Evolutionary conservation across 2,113 vertebrate genomes (phyloP), one percentile per base, ranked within the genome.

Genomic region (Aramus guarauna): DNA sequence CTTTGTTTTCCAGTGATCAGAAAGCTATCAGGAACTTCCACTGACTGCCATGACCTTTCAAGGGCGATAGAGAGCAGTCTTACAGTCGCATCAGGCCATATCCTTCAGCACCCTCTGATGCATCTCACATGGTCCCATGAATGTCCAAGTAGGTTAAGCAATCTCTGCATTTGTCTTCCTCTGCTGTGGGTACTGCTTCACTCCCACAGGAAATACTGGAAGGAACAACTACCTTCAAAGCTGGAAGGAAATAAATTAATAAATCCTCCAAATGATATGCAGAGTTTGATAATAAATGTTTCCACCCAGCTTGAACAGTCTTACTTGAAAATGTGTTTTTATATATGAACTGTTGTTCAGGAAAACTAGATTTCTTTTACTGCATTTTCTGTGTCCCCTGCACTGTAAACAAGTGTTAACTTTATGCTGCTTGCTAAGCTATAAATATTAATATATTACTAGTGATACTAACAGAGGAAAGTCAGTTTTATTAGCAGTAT

Each of bases 371-470:
- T 90, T 86, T 74, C 60, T 96, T 95, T 96, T 88, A 85, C 73
- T 92, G 84, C 52, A 80, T 71, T 95, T 85, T 95, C 36, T 95
- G 11, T 94, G 60, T 86, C 60, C 69, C 27, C 53, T 96, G 39
- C 82, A 96, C 47, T 21, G 15, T 91, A 94, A 73, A 63, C 67
- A 97, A 56, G 85, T 92, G 41, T 86, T 96, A 95, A 73, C 48
- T 92, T 43, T 89, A 58, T 87, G 58, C 84, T 97, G 32, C 84
- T 91, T 97, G 75, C 55, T 87, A 89, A 92, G 53, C 41, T 58
- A 78, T 92, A 85, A 92, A 96, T 97, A 93, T 97, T 95, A 96
- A 96, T 96, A 30, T 84, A 36, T 39, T 95, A 66, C 48, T 84
- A 66, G 50, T 55, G 58, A 66, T 77, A 79, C 64, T 94, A 95